These are phyloP conservation scores for Callinectes sapidus DNA, from an alignment of 2,888 invertebrate species.

Conservation along the genomic window DNA sequence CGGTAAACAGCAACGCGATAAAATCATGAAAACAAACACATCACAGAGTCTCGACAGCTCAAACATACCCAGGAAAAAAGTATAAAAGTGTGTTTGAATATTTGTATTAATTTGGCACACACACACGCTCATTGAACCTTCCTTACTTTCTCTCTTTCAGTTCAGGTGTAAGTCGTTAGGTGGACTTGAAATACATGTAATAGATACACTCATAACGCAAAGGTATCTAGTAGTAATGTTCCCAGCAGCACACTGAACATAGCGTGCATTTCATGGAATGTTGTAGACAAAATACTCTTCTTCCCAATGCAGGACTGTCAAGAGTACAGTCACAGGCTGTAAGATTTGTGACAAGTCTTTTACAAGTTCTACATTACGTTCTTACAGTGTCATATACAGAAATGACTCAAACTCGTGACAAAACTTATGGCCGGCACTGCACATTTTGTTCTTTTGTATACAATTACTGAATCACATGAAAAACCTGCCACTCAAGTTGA, in stretches of 20 bases:
- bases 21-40: background rate
- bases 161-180: background rate
- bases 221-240: background rate
- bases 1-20: background rate
- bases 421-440: background rate
- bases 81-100: background rate
- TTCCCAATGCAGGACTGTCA: background rate
- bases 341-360: background rate
- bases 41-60: background rate
- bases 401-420: background rate
- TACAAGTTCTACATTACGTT: background rate
- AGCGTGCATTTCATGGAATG: background rate
- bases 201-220: background rate
- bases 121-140: background rate
- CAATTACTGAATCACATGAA: background rate
- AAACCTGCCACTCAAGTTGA: too few species aligned
- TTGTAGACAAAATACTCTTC: constrained; percentile 1
- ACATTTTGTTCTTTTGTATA: background rate
- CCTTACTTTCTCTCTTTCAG: background rate
- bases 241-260: background rate
- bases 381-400: background rate
- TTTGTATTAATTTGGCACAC: background rate
- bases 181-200: background rate
- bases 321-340: background rate
- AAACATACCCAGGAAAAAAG: background rate